phyloP scores from a whole-genome alignment of 2,113 vertebrate species.

The Carassius auratus region DNA sequence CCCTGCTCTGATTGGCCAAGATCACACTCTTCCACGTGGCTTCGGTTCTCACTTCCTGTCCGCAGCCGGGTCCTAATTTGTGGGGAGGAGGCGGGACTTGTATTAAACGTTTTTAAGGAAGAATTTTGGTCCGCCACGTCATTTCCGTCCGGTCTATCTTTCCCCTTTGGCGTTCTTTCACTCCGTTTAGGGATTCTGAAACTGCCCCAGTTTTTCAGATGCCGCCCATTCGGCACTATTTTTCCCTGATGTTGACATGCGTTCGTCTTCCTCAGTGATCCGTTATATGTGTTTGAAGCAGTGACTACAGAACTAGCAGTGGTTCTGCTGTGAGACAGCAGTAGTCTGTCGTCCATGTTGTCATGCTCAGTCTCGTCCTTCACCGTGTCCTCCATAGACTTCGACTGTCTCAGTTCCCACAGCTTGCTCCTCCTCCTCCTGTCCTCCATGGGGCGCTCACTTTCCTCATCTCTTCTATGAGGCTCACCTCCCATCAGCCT shows the following conservation, averaged over 20 bases:
- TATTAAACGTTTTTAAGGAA: slow-evolving; percentile 61
- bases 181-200: slow-evolving; percentile 94
- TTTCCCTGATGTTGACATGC: slow-evolving; percentile 68
- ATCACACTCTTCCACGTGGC: slow-evolving; percentile 78
- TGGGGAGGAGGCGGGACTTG: slow-evolving; percentile 66
- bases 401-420: slow-evolving; percentile 48
- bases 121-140: slow-evolving; percentile 61
- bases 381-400: slow-evolving; percentile 62
- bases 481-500: neutral
- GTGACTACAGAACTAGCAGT: slow-evolving; percentile 57
- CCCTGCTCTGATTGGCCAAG: slow-evolving; percentile 81
- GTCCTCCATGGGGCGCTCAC: slow-evolving; percentile 49
- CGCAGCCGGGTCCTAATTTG: slow-evolving; percentile 77
- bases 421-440: slow-evolving; percentile 49
- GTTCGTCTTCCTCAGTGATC: slow-evolving; percentile 75
- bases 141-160: slow-evolving; percentile 50
- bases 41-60: slow-evolving; percentile 78
- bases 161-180: slow-evolving; percentile 74
- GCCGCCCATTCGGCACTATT: slow-evolving; percentile 76
- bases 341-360: slow-evolving; percentile 56
- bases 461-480: slow-evolving; percentile 23
- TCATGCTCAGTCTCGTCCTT: slow-evolving; percentile 69
- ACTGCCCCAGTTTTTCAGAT: slow-evolving; percentile 90
- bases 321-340: slow-evolving; percentile 46
- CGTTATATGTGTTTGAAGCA: slow-evolving; percentile 75